Evolutionary conservation across 2,888 invertebrate species (phyloP).

Genomic region (Chaitophorus viminalis): DNA sequence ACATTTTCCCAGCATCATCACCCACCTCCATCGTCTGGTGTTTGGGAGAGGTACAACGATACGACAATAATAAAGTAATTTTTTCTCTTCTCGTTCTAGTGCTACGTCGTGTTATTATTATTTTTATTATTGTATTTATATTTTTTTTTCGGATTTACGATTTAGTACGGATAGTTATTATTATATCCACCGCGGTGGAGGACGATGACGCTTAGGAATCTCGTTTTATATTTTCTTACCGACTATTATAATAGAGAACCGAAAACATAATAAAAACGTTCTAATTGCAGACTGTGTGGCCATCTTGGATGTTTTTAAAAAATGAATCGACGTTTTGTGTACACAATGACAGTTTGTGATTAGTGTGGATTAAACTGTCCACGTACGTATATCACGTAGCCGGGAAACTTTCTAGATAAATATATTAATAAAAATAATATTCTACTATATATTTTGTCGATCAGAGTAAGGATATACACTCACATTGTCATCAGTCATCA

Average conservation of each 20-base stretch:
- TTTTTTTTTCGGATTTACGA: slow-evolving; percentile 58
- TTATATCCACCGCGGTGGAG: slow-evolving; percentile 41
- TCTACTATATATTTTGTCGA: slow-evolving; percentile 1
- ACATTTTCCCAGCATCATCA: slow-evolving; percentile 37
- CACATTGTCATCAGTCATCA: not conserved
- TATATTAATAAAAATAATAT: not conserved
- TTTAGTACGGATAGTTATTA: slow-evolving; percentile 61
- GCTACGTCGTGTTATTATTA: slow-evolving; percentile 29
- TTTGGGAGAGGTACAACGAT: slow-evolving; percentile 11
- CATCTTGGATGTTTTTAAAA: slow-evolving; percentile 38
- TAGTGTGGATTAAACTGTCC: slow-evolving; percentile 36
- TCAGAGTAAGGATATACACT: not conserved
- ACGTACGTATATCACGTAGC: not conserved
- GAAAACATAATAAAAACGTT: slow-evolving; percentile 54
- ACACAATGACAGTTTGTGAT: slow-evolving; percentile 40
- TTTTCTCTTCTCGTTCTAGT: slow-evolving; percentile 48
- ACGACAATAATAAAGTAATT: slow-evolving; percentile 52
- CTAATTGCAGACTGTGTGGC: slow-evolving; percentile 53
- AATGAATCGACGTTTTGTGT: slow-evolving; percentile 47
- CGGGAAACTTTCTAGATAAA: not conserved
- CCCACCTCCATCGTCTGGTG: not conserved
- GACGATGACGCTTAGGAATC: slow-evolving; percentile 61
- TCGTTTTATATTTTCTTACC: slow-evolving; percentile 43
- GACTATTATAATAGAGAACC: slow-evolving; percentile 50
- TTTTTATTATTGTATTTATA: slow-evolving; percentile 28